Evolutionary conservation across 2,113 vertebrate genomes (phyloP).

Genomic region (Callocephalon fimbriatum): DNA sequence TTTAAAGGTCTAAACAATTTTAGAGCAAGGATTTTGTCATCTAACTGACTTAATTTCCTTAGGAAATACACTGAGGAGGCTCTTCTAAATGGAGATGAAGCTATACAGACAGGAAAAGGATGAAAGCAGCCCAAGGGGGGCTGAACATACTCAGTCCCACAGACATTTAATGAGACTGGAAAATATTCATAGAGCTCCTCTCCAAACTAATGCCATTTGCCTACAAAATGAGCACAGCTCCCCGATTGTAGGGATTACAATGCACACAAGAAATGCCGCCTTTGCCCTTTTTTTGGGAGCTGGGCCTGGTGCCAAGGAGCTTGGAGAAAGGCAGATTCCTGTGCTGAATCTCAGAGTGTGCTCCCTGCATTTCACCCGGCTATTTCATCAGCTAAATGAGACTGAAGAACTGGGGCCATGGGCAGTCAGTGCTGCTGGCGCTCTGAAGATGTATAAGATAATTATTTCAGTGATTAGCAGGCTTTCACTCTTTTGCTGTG

Average conservation of each 20-base stretch:
- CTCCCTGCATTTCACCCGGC: background rate
- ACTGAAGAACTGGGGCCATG: background rate
- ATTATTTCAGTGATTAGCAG: background rate
- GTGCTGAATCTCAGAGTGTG: accelerated
- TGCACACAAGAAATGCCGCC: background rate
- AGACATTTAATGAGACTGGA: background rate
- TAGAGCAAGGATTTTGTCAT: background rate
- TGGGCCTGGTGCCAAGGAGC: background rate
- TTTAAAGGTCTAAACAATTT: background rate
- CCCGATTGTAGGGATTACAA: background rate
- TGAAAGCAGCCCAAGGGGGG: background rate
- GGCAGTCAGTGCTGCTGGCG: accelerated
- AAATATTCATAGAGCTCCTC: background rate
- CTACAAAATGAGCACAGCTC: background rate
- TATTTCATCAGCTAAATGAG: background rate
- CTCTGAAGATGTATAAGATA: background rate
- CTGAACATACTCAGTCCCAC: background rate
- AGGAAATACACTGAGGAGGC: background rate
- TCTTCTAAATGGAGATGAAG: background rate
- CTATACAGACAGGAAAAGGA: background rate
- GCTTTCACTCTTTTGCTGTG: background rate
- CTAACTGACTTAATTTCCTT: background rate
- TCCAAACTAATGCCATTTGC: background rate
- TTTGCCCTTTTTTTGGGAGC: background rate
- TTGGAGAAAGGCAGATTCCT: background rate